Evolutionary conservation across 2,888 invertebrate species (phyloP).

Genomic region (Phalera bucephala): DNA sequence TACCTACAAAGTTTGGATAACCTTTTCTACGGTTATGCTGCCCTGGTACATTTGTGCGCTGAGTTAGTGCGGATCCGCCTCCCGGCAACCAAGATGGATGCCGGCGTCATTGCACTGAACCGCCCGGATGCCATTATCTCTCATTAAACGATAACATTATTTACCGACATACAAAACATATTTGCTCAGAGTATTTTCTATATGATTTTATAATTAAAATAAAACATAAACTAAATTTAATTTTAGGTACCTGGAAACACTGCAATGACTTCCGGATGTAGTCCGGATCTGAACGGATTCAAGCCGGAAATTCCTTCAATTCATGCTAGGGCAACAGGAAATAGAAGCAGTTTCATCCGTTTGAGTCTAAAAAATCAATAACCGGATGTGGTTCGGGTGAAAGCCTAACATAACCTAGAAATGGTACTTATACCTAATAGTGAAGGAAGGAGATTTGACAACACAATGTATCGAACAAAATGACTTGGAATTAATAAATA

Average conservation of each 20-base stretch:
- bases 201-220: too few species aligned
- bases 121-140: not conserved
- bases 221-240: too few species aligned
- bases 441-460: too few species aligned
- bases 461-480: too few species aligned
- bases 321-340: conserved; percentile 49
- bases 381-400: conserved; percentile 29
- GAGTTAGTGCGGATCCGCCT: conserved; percentile 59
- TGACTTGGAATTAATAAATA: too few species aligned
- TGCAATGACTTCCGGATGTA: conserved; percentile 13
- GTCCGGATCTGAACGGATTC: conserved; percentile 25
- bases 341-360: conserved; percentile 14
- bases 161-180: too few species aligned
- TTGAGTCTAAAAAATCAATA: conserved; percentile 46
- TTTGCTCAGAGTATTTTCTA: too few species aligned
- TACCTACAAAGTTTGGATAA: conserved; percentile 14
- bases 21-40: conserved; percentile 34
- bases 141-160: not conserved
- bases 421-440: too few species aligned
- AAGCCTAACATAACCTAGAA: too few species aligned
- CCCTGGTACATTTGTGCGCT: conserved; percentile 56
- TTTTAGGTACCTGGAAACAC: too few species aligned
- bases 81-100: conserved; percentile 42
- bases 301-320: conserved; percentile 56
- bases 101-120: conserved; percentile 13